Conservation (phyloP, 2,113 vertebrate genomes). For the Solea solea region DNA sequence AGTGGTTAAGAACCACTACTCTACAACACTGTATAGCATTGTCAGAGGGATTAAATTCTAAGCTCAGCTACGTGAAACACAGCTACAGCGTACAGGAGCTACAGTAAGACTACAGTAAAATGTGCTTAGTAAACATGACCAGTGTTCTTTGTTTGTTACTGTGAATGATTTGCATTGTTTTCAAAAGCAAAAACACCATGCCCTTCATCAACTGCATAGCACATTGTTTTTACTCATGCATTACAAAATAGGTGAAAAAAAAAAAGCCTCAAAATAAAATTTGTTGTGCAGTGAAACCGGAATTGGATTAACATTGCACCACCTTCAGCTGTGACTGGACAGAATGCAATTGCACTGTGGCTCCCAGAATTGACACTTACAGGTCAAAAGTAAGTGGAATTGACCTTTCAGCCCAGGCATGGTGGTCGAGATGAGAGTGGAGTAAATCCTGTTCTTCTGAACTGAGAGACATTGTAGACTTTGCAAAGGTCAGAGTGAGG, state of each 20-base stretch:
- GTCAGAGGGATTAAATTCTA: constrained; percentile 72
- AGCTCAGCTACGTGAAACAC: constrained; percentile 57
- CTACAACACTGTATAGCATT: constrained; percentile 52
- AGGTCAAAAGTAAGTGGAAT: constrained; percentile 58
- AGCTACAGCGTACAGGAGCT: constrained; percentile 41
- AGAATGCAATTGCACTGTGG: constrained; percentile 28
- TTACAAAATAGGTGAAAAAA: neutral
- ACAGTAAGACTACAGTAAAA: constrained; percentile 21
- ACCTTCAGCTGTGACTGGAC: constrained; percentile 5
- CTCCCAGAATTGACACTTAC: constrained; percentile 18
- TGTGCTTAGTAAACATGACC: constrained; percentile 22
- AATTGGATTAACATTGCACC: constrained; percentile 19
- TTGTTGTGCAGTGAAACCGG: neutral
- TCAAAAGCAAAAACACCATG: neutral
- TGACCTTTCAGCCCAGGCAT: constrained; percentile 38
- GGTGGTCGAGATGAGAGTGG: constrained; percentile 29
- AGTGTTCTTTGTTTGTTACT: constrained; percentile 45
- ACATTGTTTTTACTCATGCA: neutral
- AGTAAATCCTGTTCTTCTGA: constrained; percentile 38
- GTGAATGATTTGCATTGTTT: constrained; percentile 22
- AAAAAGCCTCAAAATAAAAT: neutral
- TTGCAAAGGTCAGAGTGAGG: constrained; percentile 45
- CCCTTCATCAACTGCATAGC: neutral
- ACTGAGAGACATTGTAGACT: constrained; percentile 15
- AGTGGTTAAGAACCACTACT: constrained; percentile 13